A percentile compares a stretch with the other conserved stretches of the same genome.
These are phyloP conservation scores for Pseudorectes ferrugineus DNA, from an alignment of 2,113 vertebrate species.

Conservation along the genomic window DNA sequence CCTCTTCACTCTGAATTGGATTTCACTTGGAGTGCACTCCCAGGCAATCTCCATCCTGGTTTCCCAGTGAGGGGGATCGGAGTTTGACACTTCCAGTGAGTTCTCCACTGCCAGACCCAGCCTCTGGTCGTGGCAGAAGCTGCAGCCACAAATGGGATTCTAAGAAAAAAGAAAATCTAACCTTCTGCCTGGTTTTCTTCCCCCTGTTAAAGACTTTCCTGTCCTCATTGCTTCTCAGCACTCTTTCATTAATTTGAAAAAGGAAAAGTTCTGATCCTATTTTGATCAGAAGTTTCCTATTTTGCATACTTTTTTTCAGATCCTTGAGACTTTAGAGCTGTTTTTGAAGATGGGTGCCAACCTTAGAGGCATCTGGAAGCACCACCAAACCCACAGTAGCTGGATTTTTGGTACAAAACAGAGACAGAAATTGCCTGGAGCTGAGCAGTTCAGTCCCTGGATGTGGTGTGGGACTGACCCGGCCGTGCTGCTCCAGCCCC, in stretches of 20 bases:
- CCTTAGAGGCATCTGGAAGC: background rate
- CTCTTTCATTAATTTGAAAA: background rate
- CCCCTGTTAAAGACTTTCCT: background rate
- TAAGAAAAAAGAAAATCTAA: background rate
- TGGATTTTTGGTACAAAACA: background rate
- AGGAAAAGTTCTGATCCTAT: background rate
- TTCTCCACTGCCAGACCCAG: background rate
- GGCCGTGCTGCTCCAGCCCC: background rate
- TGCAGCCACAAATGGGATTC: background rate
- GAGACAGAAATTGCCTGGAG: background rate
- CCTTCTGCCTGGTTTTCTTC: background rate
- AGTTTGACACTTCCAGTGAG: accelerated
- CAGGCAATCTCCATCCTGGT: background rate
- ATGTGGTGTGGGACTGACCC: background rate
- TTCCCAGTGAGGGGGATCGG: background rate
- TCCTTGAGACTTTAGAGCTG: background rate
- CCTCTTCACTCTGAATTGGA: background rate
- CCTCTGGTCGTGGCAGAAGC: background rate
- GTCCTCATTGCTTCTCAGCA: background rate
- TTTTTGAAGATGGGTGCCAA: background rate
- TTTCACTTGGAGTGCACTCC: background rate
- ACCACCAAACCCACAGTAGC: background rate
- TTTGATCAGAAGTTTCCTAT: background rate
- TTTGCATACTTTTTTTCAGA: background rate
- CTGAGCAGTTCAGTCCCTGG: background rate